Percentiles rank a stretch among this genome's conserved stretches.
These are phyloP conservation scores for Parus major DNA, from an alignment of 2,113 vertebrate species.

Conservation along the genomic window DNA sequence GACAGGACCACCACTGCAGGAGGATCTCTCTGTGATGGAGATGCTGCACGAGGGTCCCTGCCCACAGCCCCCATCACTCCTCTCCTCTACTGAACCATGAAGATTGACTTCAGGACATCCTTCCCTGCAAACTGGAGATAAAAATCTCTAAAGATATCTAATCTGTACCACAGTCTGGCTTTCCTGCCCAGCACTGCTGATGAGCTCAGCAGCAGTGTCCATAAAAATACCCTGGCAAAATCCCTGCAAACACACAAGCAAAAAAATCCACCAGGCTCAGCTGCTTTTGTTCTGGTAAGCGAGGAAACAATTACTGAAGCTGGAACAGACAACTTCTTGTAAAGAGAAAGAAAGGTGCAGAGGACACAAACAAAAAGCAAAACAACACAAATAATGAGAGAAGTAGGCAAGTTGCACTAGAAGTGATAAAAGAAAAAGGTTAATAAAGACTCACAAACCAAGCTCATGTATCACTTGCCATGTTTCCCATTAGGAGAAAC, in stretches of 20 bases:
- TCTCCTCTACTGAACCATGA: neutral
- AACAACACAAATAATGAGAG: neutral
- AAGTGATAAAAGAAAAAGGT: neutral
- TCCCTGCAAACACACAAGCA: neutral
- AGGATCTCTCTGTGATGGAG: neutral
- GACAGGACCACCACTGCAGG: fast-evolving
- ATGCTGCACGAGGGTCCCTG: neutral
- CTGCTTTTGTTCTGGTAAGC: conserved; percentile 16
- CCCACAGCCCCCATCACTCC: neutral
- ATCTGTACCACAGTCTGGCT: neutral
- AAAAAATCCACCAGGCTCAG: neutral
- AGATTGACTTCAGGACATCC: neutral
- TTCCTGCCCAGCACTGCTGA: neutral
- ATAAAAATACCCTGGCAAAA: neutral
- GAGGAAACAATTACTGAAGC: conserved; percentile 26
- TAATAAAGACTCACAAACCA: neutral
- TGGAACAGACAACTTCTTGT: neutral
- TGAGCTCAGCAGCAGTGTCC: neutral
- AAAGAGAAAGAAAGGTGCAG: neutral
- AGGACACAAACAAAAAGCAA: neutral
- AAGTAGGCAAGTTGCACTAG: neutral
- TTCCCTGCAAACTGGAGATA: neutral
- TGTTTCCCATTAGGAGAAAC: neutral
- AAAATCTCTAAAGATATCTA: neutral
- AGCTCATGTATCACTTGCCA: neutral